Evolutionary conservation across 1,140 invertebrate genomes (phyloP), one percentile per base, ranked within the genome.

Genomic region (Bursaphelenchus mucronatus): DNA sequence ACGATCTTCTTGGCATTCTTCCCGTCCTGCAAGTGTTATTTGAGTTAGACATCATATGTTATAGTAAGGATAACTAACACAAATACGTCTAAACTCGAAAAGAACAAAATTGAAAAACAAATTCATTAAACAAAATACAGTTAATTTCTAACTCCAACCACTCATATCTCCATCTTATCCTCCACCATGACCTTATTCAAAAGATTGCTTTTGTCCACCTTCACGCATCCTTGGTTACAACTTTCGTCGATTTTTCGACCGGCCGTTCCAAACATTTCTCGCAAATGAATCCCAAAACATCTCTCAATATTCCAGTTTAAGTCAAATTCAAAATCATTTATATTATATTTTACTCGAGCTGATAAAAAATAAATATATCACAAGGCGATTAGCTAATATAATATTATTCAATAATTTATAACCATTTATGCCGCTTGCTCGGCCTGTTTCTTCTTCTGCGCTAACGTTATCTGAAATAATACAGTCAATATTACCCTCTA

Each of bases 381-480:
- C 30, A 30, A 30, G 30, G 30, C 30, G 30, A 30, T 30, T 30
- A 30, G 30, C 30, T 30, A 30, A 30, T 30, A 30, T 30, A 30
- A 30, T 5, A 30, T 30, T 30, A 30, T 30, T 30, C 30, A 30
- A 30, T 30, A 30, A 30, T 30, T 30, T 30, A 30, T 49, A 49
- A 49, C 19, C 13, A 49, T 11, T 59, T 50, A 59, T 11, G 57
- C 57, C 11, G 57, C 40, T 50, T n/a, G 13, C 9, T 59, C 57
- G 40, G 40, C 57, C 11, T 30, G 19, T 50, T 59, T 59, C 41
- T 59, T 59, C 40, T 44, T 13, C 40, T 59, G 57, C 21, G 68
- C 61, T 21, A 45, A 40, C 17, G 57, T 69, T 44, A 69, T 69
- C 67, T 69, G 50, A 70, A 73, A 39, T 3, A 64, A 69, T 10